Conservation (phyloP, 2,113 vertebrate genomes). For the Equus przewalskii region DNA sequence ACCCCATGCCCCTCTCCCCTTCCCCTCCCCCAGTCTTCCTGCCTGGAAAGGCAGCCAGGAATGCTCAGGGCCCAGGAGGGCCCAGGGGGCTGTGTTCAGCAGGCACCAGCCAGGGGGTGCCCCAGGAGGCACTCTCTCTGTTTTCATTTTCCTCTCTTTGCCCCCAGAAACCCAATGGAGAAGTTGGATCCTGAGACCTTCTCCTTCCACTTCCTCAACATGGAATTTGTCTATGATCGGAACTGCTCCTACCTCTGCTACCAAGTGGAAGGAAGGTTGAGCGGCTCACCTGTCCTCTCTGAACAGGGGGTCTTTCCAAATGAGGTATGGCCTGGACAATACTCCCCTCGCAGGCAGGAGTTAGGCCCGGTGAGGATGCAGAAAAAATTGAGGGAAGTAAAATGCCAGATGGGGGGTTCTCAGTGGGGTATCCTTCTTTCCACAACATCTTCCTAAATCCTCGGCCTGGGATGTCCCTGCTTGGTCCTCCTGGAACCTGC, state of each 20-base stretch:
- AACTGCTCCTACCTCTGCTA: slow-evolving; percentile 9
- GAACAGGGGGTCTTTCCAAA: background rate
- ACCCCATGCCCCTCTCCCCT: background rate
- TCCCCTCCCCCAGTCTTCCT: background rate
- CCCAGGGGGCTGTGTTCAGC: rapidly evolving
- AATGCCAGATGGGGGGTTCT: background rate
- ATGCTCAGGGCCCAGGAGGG: background rate
- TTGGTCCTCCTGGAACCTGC: background rate
- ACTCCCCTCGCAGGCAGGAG: background rate
- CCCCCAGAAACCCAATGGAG: background rate
- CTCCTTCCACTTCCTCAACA: background rate
- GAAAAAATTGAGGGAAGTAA: background rate
- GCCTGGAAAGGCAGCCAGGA: background rate
- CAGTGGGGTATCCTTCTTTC: background rate
- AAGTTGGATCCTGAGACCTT: background rate
- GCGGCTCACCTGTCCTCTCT: rapidly evolving
- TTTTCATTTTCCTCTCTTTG: background rate
- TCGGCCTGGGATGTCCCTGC: background rate
- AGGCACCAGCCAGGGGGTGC: too few species aligned
- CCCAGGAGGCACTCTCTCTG: rapidly evolving
- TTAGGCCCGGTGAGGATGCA: background rate
- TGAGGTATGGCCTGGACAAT: background rate
- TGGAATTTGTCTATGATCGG: rapidly evolving
- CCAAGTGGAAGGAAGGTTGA: rapidly evolving
- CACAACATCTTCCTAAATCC: background rate